Evolutionary conservation across 30 jellyfish, hydroid and myxozoan species (phyloP).

Genomic region (Aurelia coerulea): DNA sequence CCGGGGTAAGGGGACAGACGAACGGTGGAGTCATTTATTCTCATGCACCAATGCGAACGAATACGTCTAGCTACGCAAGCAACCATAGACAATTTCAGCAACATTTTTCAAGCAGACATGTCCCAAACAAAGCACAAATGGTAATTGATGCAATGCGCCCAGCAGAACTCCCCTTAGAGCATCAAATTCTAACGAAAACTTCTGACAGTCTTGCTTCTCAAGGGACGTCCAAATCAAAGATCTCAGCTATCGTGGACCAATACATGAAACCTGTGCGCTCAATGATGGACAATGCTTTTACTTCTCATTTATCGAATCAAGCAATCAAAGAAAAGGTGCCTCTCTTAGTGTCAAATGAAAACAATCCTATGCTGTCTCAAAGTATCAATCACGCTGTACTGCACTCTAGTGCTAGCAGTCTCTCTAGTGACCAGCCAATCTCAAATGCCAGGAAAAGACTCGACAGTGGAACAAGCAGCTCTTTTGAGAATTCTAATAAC

Average conservation of each 20-base stretch:
- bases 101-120: too few relatives aligned
- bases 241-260: constrained; percentile 24
- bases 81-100: too few relatives aligned
- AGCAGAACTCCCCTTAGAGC: too few relatives aligned
- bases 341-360: background rate
- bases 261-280: constrained; percentile 19
- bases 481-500: too few relatives aligned
- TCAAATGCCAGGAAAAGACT: background rate
- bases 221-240: background rate
- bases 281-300: constrained; percentile 31
- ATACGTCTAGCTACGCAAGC: background rate
- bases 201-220: too few relatives aligned
- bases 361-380: too few relatives aligned
- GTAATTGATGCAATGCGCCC: too few relatives aligned
- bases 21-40: constrained; percentile 12
- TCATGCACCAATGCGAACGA: constrained; percentile 12
- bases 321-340: background rate
- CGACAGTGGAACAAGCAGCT: too few relatives aligned
- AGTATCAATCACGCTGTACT: too few relatives aligned
- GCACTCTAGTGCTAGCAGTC: background rate
- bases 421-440: background rate
- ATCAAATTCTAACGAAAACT: too few relatives aligned
- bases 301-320: background rate
- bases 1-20: too few relatives aligned
- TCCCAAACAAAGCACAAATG: too few relatives aligned